These are phyloP conservation scores for Holothuria glaberrima DNA, from an alignment of 35 echinoderm and acorn worm species.

Conservation along the genomic window DNA sequence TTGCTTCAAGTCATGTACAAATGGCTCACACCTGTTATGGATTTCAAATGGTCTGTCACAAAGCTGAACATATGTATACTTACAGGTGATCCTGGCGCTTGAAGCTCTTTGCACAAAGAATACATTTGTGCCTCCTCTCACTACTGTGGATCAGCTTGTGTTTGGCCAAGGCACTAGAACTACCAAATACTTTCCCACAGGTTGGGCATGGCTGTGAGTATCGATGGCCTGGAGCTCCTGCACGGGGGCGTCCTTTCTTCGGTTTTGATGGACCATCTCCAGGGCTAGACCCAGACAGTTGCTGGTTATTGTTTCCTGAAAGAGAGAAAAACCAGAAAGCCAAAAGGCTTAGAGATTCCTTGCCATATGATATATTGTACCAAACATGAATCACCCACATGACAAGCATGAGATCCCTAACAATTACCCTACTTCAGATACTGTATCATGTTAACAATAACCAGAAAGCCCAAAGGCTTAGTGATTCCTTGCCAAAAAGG, in stretches of 20 bases:
- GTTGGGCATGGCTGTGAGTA: conserved; percentile 92
- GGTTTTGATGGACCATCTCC: conserved; percentile 54
- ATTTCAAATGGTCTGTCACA: too few species aligned
- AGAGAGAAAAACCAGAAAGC: too few species aligned
- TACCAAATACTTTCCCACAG: conserved; percentile 94
- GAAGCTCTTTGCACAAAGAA: conserved; percentile 97
- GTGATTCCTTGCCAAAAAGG: too few species aligned
- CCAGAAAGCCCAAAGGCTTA: too few species aligned
- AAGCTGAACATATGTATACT: background rate
- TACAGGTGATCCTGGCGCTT: conserved; percentile 98
- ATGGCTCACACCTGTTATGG: too few species aligned
- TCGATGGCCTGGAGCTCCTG: conserved; percentile 75
- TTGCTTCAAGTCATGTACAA: too few species aligned
- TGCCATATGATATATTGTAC: too few species aligned
- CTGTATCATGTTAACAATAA: too few species aligned
- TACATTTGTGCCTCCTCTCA: conserved; percentile 92
- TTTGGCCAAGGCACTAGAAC: conserved; percentile 97
- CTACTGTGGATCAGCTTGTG: conserved; percentile 99
- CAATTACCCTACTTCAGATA: too few species aligned
- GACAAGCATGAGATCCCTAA: too few species aligned
- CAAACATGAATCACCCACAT: too few species aligned
- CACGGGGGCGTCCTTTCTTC: conserved; percentile 85
- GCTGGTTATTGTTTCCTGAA: conserved; percentile 65
- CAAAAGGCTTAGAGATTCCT: too few species aligned
- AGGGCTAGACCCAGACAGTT: conserved; percentile 31